Base-by-base conservation (phyloP, 2,888 invertebrate genomes). In the Napeogenes inachia region DNA sequence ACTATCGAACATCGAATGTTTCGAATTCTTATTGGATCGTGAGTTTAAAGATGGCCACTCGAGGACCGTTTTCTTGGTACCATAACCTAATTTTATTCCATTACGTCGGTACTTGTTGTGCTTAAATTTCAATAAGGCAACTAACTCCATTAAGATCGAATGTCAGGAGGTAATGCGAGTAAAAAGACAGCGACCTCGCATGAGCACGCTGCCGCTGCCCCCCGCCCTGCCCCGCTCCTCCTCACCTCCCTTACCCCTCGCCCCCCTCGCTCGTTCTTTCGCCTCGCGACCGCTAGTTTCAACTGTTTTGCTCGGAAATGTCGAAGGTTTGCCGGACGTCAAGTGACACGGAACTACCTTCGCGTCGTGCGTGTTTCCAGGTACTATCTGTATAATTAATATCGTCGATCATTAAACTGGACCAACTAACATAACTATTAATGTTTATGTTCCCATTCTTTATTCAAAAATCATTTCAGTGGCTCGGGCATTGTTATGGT, bases 241-340 rank as follows among this genome's bases (percentile, higher is more conserved):
- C 21, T 21, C 21, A 21, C 21, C 21, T 21, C 21, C 21, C 21
- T 21, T 21, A 21, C 21, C 64, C 64, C 54, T 59, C 67, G 66
- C 50, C 21, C 63, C 68, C 69, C 56, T 68, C 63, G 71, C 77
- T 76, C 75, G 59, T 53, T 63, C 70, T 69, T 63, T 70, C 69
- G 59, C 68, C 61, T 72, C 75, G 75, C 76, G 79, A 58, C 63
- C 59, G 60, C 65, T 65, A 81, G 83, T 82, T 82, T 82, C 84
- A 85, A 84, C 84, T 73, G 73, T 73, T 75, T 73, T 71, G 82
- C 84, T 89, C 88, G 87, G 87, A 88, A 86, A 87, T 80, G 80
- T 80, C 77, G 89, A 89, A 89, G 89, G 89, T 87, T 89, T 88
- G 85, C 88, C 89, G 89, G 89, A 89, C 87, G 81, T 88, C 79